Base-by-base conservation (phyloP, 1,140 invertebrate genomes). In the Euwallacea similis region DNA sequence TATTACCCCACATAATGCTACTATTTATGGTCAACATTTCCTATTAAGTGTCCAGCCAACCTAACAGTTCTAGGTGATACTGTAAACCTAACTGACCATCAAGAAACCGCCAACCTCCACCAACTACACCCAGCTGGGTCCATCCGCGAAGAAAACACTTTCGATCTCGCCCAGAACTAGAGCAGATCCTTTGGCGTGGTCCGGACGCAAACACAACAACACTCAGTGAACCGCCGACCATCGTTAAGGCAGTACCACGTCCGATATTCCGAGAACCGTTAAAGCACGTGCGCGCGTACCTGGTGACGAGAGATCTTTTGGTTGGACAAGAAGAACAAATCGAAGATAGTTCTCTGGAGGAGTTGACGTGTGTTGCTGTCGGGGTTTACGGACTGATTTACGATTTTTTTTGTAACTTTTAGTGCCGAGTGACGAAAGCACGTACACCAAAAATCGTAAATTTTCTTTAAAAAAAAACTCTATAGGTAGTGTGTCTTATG, bases 141-240 rank as follows among this genome's bases (percentile, higher is more conserved):
- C 70, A 72, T 72, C 70, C 58, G 62, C 64, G 70, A 72, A 72
- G 70, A 72, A 71, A 71, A 72, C 70, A 72, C 70, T 72, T 72
- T 72, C 70, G 70, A 72, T 72, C 70, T 72, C 70, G 70, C 70
- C 70, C 70, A 72, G 70, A 72, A 72, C 70, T 72, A 63, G 70
- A 72, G 70, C 70, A 72, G 70, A 72, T 72, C 69, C 64, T 71
- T 66, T 72, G 70, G 70, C 70, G 70, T 72, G 70, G 70, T 72
- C 64, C 64, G 55, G 59, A 54, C 62, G 60, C 59, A 15, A 66
- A 50, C 63, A 67, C 65, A 41, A 72, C 42, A 61, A 72, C 7
- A 61, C 65, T 67, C 70, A 72, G 70, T 72, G 70, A 66, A 66
- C 70, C 64, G 70, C 56, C 63, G 64, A 72, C 70, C 70, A 67